Evolutionary conservation across 2,113 vertebrate genomes (phyloP), one percentile per base, ranked within the genome.

Genomic region (Pavo muticus): DNA sequence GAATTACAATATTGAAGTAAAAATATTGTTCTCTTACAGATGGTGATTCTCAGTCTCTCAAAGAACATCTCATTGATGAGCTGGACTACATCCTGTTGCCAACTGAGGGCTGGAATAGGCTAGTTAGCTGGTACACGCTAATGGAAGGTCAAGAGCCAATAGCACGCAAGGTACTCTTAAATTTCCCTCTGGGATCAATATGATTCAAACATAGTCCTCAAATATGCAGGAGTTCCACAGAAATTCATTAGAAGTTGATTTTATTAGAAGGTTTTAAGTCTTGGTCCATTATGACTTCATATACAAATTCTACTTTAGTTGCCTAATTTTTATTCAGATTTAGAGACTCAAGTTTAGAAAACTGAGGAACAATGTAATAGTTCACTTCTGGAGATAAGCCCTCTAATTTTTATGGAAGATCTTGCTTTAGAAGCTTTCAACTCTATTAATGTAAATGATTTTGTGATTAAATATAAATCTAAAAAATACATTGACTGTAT

Each of bases 31-130:
- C 30, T 94, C 52, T 97, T 96, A 6, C 70, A 99, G 99, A 99
- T 97, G 98, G 98, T 54, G 99, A 99, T 77, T 99, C 98, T 73
- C 98, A 99, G 94, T 99, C 98, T 90, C 99, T 99, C 96, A 99
- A 99, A 95, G 99, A 99, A 54, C 99, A 99, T 97, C 99, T 99
- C 96, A 99, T 99, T 67, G 99, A 99, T 97, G 99, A 99, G 97
- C 97, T 99, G 91, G 99, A 99, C 97, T 99, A 99, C 95, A 99
- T 99, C 96, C 97, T 99, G 88, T 98, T 99, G 88, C 99, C 99
- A 48, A 99, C 99, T 35, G 99, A 99, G 92, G 99, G 99, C 95
- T 99, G 99, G 99, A 99, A 99, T 97, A 99, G 99, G 96, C 98
- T 99, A 57, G 98, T 99, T 96, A 99, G 99, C 98, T 99, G 99